phyloP scores from a whole-genome alignment of 30 jellyfish, hydroid and myxozoan species.

The Aurelia aurita region DNA sequence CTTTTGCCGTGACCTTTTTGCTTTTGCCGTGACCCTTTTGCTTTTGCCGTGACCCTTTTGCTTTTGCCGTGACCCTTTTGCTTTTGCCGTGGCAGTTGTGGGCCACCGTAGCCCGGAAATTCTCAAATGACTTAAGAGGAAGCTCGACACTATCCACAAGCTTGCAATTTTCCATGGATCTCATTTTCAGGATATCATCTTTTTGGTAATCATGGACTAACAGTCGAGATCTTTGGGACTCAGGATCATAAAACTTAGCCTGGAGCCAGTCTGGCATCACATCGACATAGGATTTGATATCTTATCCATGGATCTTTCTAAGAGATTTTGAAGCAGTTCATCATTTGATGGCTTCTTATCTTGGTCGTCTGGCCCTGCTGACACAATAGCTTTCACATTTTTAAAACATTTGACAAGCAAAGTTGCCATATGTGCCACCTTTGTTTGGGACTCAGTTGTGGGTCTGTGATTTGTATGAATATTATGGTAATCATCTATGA shows the following conservation, averaged over 20 bases:
- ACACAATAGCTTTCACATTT: conserved; percentile 16
- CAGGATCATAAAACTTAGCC: conserved; percentile 11
- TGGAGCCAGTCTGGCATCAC: conserved; percentile 24
- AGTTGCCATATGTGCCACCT: conserved; percentile 45
- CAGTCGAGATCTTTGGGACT: conserved; percentile 16
- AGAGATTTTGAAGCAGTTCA: not conserved
- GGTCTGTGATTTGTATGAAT: conserved; percentile 51
- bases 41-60: too few species aligned
- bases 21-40: too few species aligned
- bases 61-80: too few species aligned
- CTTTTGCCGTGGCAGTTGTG: too few species aligned
- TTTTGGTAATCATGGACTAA: conserved; percentile 16
- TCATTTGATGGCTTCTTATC: conserved; percentile 1
- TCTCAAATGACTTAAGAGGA: not conserved
- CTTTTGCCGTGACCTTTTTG: too few species aligned
- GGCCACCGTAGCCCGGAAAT: too few species aligned
- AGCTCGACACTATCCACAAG: conserved; percentile 10
- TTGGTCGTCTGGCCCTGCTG: not conserved
- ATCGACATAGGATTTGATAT: conserved; percentile 4
- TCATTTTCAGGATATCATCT: not conserved
- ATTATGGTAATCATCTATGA: conserved; percentile 38
- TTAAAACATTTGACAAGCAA: conserved; percentile 13
- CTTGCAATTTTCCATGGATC: conserved; percentile 21
- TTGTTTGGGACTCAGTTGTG: conserved; percentile 25
- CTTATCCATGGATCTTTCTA: not conserved